Evolutionary conservation across 2,797 vertebrate genomes (phyloP).

Genomic region (Danio kyathit): DNA sequence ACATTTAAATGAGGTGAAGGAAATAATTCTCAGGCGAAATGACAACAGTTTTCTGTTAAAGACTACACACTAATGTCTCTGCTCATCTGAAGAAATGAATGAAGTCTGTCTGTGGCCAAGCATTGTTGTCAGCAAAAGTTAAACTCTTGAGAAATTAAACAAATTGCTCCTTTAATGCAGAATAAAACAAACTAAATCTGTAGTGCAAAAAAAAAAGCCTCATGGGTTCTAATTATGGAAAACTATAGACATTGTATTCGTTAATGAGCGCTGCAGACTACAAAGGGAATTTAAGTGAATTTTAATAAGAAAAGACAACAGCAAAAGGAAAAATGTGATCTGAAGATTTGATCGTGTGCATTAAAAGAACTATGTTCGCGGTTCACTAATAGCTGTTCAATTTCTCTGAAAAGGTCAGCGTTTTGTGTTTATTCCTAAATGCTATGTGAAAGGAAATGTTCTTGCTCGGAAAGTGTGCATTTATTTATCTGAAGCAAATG

Average conservation of each 20-base stretch:
- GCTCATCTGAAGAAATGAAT: conserved; percentile 39
- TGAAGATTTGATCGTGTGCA: conserved; percentile 56
- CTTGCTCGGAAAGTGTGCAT: conserved; percentile 27
- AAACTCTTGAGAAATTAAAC: conserved; percentile 88
- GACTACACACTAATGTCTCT: conserved; percentile 49
- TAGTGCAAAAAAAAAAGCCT: conserved; percentile 79
- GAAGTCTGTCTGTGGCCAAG: conserved; percentile 69
- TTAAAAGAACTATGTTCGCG: conserved; percentile 32
- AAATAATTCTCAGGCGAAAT: conserved; percentile 14
- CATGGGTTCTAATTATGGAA: conserved; percentile 88
- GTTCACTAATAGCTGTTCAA: conserved; percentile 30
- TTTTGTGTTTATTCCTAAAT: conserved; percentile 32
- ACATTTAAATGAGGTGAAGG: conserved; percentile 32
- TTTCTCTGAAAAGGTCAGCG: conserved; percentile 37
- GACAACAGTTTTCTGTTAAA: conserved; percentile 38
- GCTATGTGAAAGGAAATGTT: conserved; percentile 27
- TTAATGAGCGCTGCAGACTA: conserved; percentile 87
- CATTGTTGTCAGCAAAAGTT: conserved; percentile 83
- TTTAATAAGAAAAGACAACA: conserved; percentile 83
- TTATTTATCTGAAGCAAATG: conserved; percentile 42
- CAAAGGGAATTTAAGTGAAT: conserved; percentile 86
- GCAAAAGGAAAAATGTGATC: conserved; percentile 78
- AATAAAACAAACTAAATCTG: conserved; percentile 86
- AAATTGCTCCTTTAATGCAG: conserved; percentile 85
- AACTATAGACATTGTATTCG: conserved; percentile 85